These are phyloP conservation scores for Hydrolagus affinis DNA, from an alignment of 2,113 vertebrate genomes.

Conservation along the genomic window DNA sequence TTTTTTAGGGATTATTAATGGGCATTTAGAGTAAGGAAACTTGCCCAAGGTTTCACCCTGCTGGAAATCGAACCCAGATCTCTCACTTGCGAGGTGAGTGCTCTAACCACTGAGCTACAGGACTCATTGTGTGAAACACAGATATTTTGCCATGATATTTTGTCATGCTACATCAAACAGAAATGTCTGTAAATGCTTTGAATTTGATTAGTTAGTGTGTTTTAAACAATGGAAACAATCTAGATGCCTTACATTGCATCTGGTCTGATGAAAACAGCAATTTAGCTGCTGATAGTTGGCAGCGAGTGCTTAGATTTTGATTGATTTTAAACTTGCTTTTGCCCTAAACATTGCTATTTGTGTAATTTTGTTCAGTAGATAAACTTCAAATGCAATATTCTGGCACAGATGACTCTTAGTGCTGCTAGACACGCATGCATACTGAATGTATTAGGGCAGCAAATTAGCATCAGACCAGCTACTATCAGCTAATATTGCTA, in stretches of 20 bases:
- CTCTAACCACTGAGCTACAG: too few species aligned
- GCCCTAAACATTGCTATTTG: not conserved
- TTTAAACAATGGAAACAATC: not conserved
- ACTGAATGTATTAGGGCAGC: not conserved
- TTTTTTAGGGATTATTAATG: too few species aligned
- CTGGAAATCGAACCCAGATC: too few species aligned
- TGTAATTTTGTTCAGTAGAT: not conserved
- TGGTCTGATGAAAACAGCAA: not conserved
- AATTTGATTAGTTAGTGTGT: not conserved
- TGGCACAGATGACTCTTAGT: not conserved
- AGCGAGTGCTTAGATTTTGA: not conserved
- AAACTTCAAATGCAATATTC: not conserved
- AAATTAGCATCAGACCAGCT: not conserved
- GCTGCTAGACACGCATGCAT: not conserved
- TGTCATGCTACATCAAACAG: too few species aligned
- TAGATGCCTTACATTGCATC: not conserved
- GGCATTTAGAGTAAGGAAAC: too few species aligned
- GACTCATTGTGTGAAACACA: too few species aligned
- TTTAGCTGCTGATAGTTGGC: not conserved
- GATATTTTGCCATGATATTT: too few species aligned
- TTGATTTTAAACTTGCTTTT: not conserved
- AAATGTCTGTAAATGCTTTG: not conserved
- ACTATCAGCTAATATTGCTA: not conserved
- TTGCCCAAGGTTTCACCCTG: too few species aligned
- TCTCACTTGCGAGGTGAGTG: too few species aligned